Evolutionary conservation across 2,113 vertebrate genomes (phyloP), one percentile per base, ranked within the genome.

Genomic region (Cromileptes altivelis): DNA sequence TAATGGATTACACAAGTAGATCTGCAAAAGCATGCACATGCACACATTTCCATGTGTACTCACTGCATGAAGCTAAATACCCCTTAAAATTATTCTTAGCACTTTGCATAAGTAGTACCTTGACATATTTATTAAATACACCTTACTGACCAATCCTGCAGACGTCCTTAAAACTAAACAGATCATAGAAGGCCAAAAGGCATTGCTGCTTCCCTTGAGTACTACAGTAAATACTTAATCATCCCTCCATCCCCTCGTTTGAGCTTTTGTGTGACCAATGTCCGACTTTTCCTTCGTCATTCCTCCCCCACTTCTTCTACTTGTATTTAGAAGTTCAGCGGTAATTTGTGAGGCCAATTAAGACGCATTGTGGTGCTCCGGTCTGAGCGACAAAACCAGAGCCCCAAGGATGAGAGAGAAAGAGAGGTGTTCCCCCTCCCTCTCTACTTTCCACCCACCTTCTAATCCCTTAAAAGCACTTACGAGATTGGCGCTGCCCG

Each of bases 381-480:
- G 55, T 85, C 77, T 82, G 65, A 64, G 68, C 86, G 83, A 82
- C 77, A 81, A 71, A 85, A 83, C 47, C 10, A 86, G 18, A 83
- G 78, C 63, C 63, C 61, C 70, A 75, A 84, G 80, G 81, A 86
- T 84, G 78, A 84, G 74, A 71, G 57, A 72, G 58, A 64, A 45
- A 70, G 62, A 82, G 72, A 58, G 84, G 78, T 96, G 95, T 82
- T 45, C 78, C 75, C 84, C 86, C 85, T 88, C 96, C 96, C 96
- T 96, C 96, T 92, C 92, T 85, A 91, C 96, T 95, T 95, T 95
- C 96, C 97, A 96, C 96, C 96, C 97, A 87, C 85, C 84, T 84
- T 94, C 95, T 99, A 99, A 99, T 99, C 98, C 97, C 97, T 97
- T 99, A 99, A 98, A 99, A 98, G 98, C 98, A 99, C 98, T 99